These are phyloP conservation scores for Hipposideros larvatus DNA, from an alignment of 2,797 vertebrate genomes.

Conservation along the genomic window DNA sequence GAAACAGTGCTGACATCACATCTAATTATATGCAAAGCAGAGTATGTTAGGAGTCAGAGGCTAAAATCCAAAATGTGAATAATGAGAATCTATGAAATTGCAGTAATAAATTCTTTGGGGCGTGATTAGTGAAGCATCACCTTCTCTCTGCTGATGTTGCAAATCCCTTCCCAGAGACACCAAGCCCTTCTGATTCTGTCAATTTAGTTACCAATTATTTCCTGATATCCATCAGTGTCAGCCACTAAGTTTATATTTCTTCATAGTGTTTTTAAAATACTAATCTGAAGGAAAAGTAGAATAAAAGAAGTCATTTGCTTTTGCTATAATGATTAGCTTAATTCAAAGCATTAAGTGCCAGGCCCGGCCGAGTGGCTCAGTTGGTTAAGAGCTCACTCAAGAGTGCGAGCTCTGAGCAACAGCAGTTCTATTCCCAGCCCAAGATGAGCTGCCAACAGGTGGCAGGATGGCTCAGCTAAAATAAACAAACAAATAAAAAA, in stretches of 20 bases:
- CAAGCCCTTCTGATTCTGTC: not conserved
- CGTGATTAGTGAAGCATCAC: not conserved
- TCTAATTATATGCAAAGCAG: slow-evolving; percentile 10
- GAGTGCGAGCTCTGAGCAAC: too few species aligned
- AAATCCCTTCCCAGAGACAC: not conserved
- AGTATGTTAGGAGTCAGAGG: not conserved
- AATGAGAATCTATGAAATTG: not conserved
- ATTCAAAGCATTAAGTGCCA: not conserved
- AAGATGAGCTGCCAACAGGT: too few species aligned
- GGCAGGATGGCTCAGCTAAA: too few species aligned
- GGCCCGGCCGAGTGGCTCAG: too few species aligned
- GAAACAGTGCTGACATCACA: not conserved
- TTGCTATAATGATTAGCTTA: not conserved
- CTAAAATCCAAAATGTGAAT: slow-evolving; percentile 30
- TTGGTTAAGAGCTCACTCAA: too few species aligned
- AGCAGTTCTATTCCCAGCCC: too few species aligned
- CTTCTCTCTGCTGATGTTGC: not conserved
- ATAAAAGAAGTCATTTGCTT: not conserved
- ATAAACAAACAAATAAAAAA: too few species aligned
- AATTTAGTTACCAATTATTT: slow-evolving; percentile 16
- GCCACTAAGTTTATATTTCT: slow-evolving; percentile 24
- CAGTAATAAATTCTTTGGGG: not conserved
- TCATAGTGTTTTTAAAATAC: not conserved
- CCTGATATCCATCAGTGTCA: not conserved
- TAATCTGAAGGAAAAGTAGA: slow-evolving; percentile 8